Evolutionary conservation across 2,888 invertebrate genomes (phyloP), one percentile per base, ranked within the genome.

Genomic region (Catotricha subobsoleta): DNA sequence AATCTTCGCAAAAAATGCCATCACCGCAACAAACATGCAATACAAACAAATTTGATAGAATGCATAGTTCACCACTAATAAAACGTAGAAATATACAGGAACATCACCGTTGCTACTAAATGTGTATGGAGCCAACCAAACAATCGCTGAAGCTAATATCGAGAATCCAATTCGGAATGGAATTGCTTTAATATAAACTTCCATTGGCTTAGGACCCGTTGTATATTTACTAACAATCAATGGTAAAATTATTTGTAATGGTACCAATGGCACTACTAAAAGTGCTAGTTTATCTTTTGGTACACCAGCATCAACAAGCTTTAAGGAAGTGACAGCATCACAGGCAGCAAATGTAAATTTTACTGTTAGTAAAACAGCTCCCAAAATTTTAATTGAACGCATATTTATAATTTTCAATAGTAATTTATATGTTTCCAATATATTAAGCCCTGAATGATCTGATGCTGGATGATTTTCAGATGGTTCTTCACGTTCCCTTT

Each of bases 1-100:
- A 39, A 98, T 78, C 64, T 87, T 83, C 0, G 97, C 97, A 62
- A 90, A 91, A 67, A 98, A 98, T 9, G 94, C 88, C 94, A 98
- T 97, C 44, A 82, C 74, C 0, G 95, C 80, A 5, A 98, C 95
- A 62, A 92, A 98, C 91, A 97, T 95, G 54, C 87, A 80, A 64
- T 94, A 94, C 0, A 90, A 69, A 50, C 88, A 80, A 21, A 95
- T 74, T 84, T 95, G 95, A 66, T 97, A 94, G 46, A 90, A 65
- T n/a, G 80, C 76, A 58, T 92, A 95, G 40, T 80, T 71, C 9
- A 69, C 50, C 48, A 95, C 64, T 41, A 95, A 66, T 28, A 87
- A 53, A 25, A 75, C 65, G 48, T 92, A 86, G 55, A 83, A 88
- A 45, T 75, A 78, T 43, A 71, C 64, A 0, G 90, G 79, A 44